Conservation (phyloP, 2,797 vertebrate genomes). For the Mus caroli region DNA sequence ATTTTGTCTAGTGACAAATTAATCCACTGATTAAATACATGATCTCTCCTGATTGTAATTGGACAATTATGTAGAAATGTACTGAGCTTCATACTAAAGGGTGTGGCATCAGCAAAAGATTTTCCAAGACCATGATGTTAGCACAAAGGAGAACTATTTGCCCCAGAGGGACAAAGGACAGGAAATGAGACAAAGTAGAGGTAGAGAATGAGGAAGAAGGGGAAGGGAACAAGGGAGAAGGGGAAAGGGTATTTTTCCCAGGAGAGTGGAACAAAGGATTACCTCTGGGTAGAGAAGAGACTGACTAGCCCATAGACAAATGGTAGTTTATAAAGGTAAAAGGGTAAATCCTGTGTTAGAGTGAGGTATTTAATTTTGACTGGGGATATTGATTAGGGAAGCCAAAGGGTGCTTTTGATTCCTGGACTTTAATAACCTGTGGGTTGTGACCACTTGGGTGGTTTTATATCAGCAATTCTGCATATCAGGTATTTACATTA, state of each 20-base stretch:
- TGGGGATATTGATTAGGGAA: not conserved
- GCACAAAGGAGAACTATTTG: not conserved
- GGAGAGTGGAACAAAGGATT: not conserved
- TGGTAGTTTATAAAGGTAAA: not conserved
- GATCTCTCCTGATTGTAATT: not conserved
- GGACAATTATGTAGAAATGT: not conserved
- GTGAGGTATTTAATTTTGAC: not conserved
- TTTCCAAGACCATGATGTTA: not conserved
- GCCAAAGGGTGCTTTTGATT: not conserved
- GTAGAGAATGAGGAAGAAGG: not conserved
- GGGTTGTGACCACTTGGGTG: not conserved
- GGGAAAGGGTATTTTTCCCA: not conserved
- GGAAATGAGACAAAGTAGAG: not conserved
- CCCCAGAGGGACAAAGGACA: not conserved
- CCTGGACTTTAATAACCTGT: not conserved
- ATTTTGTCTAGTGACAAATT: not conserved
- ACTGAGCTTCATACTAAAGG: not conserved
- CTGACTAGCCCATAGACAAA: not conserved
- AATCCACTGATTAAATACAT: conserved; percentile 16
- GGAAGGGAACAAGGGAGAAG: not conserved
- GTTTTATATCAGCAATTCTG: not conserved
- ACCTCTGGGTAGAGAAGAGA: not conserved
- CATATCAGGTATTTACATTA: not conserved
- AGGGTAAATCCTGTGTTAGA: not conserved
- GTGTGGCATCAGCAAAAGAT: not conserved